Evolutionary conservation across 1,140 invertebrate species (phyloP).

Genomic region (Apis dorsata): DNA sequence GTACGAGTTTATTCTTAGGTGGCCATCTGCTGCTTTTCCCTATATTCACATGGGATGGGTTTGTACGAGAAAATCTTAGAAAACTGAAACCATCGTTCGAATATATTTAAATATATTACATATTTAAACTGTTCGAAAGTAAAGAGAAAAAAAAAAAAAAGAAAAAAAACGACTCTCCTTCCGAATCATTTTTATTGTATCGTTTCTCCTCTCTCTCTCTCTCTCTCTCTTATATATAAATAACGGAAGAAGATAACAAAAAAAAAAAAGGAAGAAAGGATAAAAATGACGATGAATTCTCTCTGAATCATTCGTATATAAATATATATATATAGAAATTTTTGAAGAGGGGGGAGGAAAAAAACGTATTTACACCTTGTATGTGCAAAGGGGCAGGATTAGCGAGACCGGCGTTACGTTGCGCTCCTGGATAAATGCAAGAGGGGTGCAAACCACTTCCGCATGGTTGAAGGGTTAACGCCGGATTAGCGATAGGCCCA

Average conservation of each 20-base stretch:
- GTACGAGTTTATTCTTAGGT: constrained; percentile 65
- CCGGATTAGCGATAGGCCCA: constrained; percentile 68
- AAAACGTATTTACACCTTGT: constrained; percentile 66
- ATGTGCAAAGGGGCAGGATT: constrained; percentile 53
- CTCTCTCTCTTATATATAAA: no score
- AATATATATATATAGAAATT: no score
- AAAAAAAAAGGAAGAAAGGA: not conserved
- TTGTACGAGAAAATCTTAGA: constrained; percentile 24
- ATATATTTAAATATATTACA: not conserved
- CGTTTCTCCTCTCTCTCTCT: no score
- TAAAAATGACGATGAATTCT: not conserved
- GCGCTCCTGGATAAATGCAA: constrained; percentile 66
- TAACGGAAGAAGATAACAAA: no score
- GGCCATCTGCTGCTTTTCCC: constrained; percentile 69
- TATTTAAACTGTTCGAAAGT: no score
- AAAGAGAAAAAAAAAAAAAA: no score
- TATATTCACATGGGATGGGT: constrained; percentile 41
- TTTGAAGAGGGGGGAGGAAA: no score
- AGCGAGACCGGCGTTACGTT: constrained; percentile 59
- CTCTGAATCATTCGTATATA: no score
- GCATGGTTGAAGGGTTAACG: constrained; percentile 67
- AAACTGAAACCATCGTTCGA: constrained; percentile 4
- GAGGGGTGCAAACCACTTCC: constrained; percentile 66
- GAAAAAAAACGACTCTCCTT: no score
- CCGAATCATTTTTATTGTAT: no score